phyloP scores from a whole-genome alignment of 2,888 invertebrate species.

The Polyommatus icarus region DNA sequence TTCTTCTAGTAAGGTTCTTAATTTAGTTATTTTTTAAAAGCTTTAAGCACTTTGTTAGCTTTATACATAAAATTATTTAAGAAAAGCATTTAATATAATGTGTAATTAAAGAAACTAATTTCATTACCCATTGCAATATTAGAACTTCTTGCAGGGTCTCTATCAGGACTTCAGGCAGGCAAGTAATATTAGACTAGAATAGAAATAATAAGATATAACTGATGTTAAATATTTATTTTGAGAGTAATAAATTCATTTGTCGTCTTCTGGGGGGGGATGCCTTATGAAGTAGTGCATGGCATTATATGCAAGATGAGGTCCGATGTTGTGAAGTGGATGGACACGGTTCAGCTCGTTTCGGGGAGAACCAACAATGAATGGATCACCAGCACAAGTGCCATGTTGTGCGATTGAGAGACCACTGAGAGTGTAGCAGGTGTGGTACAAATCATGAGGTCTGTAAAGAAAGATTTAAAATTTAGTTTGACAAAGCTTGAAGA shows the following conservation, averaged over 20 bases:
- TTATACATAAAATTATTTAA: neutral
- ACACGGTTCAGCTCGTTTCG: constrained; percentile 87
- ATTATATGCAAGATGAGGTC: constrained; percentile 81
- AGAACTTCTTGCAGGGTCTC: neutral
- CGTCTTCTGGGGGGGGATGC: constrained; percentile 70
- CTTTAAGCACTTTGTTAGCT: constrained; percentile 21
- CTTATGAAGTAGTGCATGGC: constrained; percentile 74
- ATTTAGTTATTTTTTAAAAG: neutral
- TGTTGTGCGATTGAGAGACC: constrained; percentile 97
- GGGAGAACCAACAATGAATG: constrained; percentile 82
- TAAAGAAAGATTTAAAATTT: constrained; percentile 47
- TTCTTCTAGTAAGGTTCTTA: neutral
- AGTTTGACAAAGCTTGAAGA: neutral
- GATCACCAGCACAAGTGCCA: constrained; percentile 69
- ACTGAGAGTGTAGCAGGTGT: constrained; percentile 97
- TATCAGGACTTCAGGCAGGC: too few relatives aligned
- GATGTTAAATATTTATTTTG: neutral
- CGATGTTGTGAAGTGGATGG: constrained; percentile 92
- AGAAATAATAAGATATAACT: neutral
- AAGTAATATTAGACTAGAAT: neutral
- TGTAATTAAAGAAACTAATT: constrained; percentile 1
- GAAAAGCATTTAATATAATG: constrained; percentile 1
- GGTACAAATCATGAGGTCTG: constrained; percentile 95
- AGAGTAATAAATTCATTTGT: constrained; percentile 49
- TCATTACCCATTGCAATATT: neutral